These are phyloP conservation scores for Kryptolebias ocellatus DNA, from an alignment of 2,797 vertebrate genomes.

Conservation along the genomic window DNA sequence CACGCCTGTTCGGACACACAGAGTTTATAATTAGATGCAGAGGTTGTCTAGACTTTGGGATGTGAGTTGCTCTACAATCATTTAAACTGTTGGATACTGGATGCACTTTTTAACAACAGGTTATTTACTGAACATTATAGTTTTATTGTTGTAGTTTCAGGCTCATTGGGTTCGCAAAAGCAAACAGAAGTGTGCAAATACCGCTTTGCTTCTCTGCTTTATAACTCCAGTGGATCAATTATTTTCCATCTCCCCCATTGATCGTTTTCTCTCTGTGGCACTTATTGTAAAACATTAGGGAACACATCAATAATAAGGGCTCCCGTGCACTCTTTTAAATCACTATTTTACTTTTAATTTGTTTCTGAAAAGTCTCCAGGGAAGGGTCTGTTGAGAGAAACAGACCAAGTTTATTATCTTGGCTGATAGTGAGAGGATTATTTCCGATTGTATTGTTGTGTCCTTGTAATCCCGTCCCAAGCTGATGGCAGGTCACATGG, in stretches of 20 bases:
- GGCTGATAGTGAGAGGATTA: conserved; percentile 16
- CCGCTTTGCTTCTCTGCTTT: not conserved
- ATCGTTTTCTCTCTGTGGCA: not conserved
- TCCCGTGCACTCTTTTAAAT: not conserved
- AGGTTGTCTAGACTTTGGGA: conserved; percentile 24
- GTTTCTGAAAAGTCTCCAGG: not conserved
- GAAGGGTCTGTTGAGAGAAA: not conserved
- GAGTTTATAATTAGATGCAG: conserved; percentile 17
- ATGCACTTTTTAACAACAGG: not conserved
- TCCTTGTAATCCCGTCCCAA: conserved; percentile 24
- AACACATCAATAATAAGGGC: not conserved
- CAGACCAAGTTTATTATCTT: not conserved
- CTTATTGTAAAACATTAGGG: not conserved
- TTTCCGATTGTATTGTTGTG: conserved; percentile 17
- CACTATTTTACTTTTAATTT: not conserved
- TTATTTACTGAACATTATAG: not conserved
- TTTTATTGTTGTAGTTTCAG: not conserved
- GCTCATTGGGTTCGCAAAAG: not conserved
- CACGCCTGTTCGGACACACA: conserved; percentile 6
- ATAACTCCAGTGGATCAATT: not conserved
- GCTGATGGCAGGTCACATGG: conserved; percentile 17
- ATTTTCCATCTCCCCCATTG: not conserved
- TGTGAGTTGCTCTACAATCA: not conserved
- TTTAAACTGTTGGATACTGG: too few relatives aligned
- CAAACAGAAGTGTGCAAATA: conserved; percentile 5